Conservation (phyloP, 1,140 invertebrate genomes). For the Diorhabda sublineata region DNA sequence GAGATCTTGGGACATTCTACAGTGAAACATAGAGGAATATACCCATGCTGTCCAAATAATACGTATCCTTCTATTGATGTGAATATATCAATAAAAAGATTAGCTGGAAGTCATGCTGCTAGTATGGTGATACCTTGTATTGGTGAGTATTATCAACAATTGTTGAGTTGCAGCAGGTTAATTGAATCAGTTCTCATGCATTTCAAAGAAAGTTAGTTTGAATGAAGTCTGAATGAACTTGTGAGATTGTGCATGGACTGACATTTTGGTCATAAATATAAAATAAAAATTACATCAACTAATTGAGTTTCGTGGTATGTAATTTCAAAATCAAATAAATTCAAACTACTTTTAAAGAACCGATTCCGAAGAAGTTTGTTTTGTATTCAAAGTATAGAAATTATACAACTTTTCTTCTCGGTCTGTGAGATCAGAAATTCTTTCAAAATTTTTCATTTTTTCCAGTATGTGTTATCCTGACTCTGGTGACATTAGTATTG, state of each 20-base stretch:
- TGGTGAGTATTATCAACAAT: conserved; percentile 42
- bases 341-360: too few relatives aligned
- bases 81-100: conserved; percentile 48
- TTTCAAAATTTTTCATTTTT: conserved; percentile 24
- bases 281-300: too few relatives aligned
- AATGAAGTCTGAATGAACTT: not conserved
- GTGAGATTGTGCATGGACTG: too few relatives aligned
- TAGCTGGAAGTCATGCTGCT: conserved; percentile 42
- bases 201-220: not conserved
- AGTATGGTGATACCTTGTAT: conserved; percentile 49
- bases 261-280: too few relatives aligned
- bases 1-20: conserved; percentile 39
- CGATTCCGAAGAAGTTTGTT: too few relatives aligned
- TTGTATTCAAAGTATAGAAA: too few relatives aligned
- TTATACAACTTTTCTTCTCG: too few relatives aligned
- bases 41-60: conserved; percentile 47
- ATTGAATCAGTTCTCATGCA: not conserved
- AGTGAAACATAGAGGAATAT: conserved; percentile 40
- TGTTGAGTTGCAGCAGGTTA: not conserved
- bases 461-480: conserved; percentile 49
- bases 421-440: not conserved
- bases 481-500: conserved; percentile 49
- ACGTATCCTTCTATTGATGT: conserved; percentile 50
- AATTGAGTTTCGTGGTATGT: too few relatives aligned
- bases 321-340: too few relatives aligned